Conservation (phyloP, 2,888 invertebrate species). For the Amblyjoppa proteus region DNA sequence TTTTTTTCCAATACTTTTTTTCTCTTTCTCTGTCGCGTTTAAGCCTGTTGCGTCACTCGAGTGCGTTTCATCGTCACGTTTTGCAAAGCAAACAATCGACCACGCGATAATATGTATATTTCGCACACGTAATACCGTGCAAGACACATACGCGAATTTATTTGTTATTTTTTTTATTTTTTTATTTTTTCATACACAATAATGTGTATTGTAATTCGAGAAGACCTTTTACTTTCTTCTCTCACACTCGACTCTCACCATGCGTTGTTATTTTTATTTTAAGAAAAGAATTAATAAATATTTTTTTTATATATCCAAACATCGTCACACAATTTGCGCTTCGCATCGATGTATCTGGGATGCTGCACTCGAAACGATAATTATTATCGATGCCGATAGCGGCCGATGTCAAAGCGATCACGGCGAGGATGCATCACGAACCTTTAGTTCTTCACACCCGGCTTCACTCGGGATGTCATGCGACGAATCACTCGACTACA, state of each 20-base stretch:
- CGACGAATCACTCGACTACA: constrained; percentile 16
- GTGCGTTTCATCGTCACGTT: constrained; percentile 27
- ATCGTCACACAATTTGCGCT: constrained; percentile 22
- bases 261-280: constrained; percentile 50
- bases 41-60: constrained; percentile 29
- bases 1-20: constrained; percentile 3
- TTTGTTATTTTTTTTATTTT: not conserved
- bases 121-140: constrained; percentile 20
- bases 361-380: constrained; percentile 38
- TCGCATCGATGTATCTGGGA: constrained; percentile 30
- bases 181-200: not conserved
- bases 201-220: constrained; percentile 29
- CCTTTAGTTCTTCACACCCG: not conserved
- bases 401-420: constrained; percentile 36
- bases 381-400: constrained; percentile 35
- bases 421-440: constrained; percentile 34
- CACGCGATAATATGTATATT: constrained; percentile 13
- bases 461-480: constrained; percentile 34
- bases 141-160: constrained; percentile 24
- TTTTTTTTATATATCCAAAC: constrained; percentile 31
- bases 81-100: constrained; percentile 6
- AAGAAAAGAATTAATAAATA: not conserved
- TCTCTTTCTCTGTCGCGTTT: not conserved
- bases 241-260: constrained; percentile 38
- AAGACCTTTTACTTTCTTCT: constrained; percentile 52